These are phyloP conservation scores for Nerophis lumbriciformis DNA, from an alignment of 2,113 vertebrate species.

Conservation along the genomic window DNA sequence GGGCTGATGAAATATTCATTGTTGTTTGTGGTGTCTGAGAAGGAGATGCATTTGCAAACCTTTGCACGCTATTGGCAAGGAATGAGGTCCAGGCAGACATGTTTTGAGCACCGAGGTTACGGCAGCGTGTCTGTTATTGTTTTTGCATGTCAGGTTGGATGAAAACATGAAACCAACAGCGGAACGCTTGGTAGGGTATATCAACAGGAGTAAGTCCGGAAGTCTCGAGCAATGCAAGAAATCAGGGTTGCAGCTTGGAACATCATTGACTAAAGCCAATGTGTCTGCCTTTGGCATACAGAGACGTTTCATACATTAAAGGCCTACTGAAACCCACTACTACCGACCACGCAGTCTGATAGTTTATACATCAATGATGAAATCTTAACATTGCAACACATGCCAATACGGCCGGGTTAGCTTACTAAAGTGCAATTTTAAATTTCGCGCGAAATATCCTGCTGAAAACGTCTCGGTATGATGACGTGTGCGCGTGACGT, in stretches of 20 bases:
- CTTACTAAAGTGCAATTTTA: no score
- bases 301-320: slow-evolving; percentile 54
- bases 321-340: no score
- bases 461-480: no score
- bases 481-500: no score
- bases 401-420: no score
- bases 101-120: slow-evolving; percentile 39
- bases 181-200: slow-evolving; percentile 1
- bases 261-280: neutral
- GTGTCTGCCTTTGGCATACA: slow-evolving; percentile 20
- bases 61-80: slow-evolving; percentile 61
- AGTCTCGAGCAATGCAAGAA: neutral
- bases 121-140: slow-evolving; percentile 3
- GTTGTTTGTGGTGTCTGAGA: slow-evolving; percentile 77
- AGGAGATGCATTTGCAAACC: slow-evolving; percentile 66
- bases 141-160: neutral
- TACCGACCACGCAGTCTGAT: no score
- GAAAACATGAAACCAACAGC: neutral
- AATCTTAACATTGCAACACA: no score
- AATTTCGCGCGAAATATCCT: no score
- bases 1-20: slow-evolving; percentile 84
- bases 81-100: slow-evolving; percentile 52
- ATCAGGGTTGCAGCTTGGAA: neutral
- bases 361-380: no score
- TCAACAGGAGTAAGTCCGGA: slow-evolving; percentile 37